Conservation (phyloP, 2,888 invertebrate species). For the Conistra vaccinii region DNA sequence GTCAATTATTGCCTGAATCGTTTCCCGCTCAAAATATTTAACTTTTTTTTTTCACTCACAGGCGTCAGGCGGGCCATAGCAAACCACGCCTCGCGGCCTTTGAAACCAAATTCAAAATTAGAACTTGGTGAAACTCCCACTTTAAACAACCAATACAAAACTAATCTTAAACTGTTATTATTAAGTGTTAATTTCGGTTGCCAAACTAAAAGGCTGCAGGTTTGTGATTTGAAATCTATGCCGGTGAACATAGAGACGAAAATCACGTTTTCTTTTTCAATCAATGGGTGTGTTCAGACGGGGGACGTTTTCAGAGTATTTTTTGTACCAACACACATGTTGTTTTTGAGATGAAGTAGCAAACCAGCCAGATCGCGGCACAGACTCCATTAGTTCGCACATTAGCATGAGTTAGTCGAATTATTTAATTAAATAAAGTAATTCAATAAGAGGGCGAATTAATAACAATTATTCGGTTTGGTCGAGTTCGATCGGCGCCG, state of each 20-base stretch:
- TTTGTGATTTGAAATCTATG: slow-evolving; percentile 69
- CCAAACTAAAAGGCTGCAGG: slow-evolving; percentile 28
- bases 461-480: slow-evolving; percentile 85
- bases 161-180: slow-evolving; percentile 64
- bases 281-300: slow-evolving; percentile 77
- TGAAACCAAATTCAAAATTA: slow-evolving; percentile 73
- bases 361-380: slow-evolving; percentile 86
- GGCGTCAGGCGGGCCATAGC: slow-evolving; percentile 73
- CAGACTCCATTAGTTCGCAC: slow-evolving; percentile 90
- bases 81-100: slow-evolving; percentile 81
- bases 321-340: slow-evolving; percentile 83
- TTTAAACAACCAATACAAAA: slow-evolving; percentile 59
- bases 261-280: slow-evolving; percentile 55
- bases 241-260: slow-evolving; percentile 68
- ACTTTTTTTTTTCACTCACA: slow-evolving; percentile 67
- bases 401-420: slow-evolving; percentile 89
- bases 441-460: slow-evolving; percentile 89
- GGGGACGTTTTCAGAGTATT: slow-evolving; percentile 76
- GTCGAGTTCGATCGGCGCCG: slow-evolving; percentile 77
- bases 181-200: slow-evolving; percentile 71
- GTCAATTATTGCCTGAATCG: slow-evolving; percentile 87
- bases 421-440: slow-evolving; percentile 90
- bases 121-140: slow-evolving; percentile 76
- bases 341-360: slow-evolving; percentile 76
- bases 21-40: slow-evolving; percentile 78